phyloP scores from a whole-genome alignment of 2,797 vertebrate genomes.

The Myotis daubentonii region DNA sequence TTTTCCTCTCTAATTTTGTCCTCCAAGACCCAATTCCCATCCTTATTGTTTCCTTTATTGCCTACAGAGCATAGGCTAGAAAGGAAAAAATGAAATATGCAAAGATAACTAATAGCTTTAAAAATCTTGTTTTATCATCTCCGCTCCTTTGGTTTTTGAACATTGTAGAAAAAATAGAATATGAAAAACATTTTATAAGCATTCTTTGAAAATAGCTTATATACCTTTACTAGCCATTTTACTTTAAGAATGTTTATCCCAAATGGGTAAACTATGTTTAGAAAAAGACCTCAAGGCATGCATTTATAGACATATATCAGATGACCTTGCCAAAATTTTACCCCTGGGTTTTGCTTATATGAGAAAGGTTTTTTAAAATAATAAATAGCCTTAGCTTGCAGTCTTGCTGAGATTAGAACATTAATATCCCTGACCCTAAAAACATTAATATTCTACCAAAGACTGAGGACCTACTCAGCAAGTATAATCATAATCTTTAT shows the following conservation, averaged over 20 bases:
- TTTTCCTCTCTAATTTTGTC: conserved; percentile 39
- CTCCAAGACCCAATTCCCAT: background rate
- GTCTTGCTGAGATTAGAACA: conserved; percentile 50
- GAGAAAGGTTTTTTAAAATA: conserved; percentile 67
- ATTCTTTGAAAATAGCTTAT: background rate
- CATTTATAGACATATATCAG: conserved; percentile 63
- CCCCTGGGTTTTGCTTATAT: conserved; percentile 47
- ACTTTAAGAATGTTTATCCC: conserved; percentile 81
- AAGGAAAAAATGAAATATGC: conserved; percentile 39
- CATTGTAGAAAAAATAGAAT: background rate
- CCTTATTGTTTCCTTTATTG: conserved; percentile 48
- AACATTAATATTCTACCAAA: conserved; percentile 33
- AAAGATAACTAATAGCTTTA: conserved; percentile 47
- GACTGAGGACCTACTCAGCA: background rate
- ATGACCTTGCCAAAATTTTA: conserved; percentile 64
- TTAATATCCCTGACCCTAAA: conserved; percentile 42
- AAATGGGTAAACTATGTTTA: conserved; percentile 72
- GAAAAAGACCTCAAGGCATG: conserved; percentile 75
- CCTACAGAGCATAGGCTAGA: background rate
- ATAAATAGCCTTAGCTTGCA: conserved; percentile 47
- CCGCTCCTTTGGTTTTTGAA: background rate
- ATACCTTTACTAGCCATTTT: conserved; percentile 32
- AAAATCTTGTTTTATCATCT: conserved; percentile 21
- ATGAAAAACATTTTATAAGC: background rate
- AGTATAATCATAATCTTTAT: background rate